Base-by-base conservation (phyloP, 2,113 vertebrate species). In the Chloropsis hardwickii region DNA sequence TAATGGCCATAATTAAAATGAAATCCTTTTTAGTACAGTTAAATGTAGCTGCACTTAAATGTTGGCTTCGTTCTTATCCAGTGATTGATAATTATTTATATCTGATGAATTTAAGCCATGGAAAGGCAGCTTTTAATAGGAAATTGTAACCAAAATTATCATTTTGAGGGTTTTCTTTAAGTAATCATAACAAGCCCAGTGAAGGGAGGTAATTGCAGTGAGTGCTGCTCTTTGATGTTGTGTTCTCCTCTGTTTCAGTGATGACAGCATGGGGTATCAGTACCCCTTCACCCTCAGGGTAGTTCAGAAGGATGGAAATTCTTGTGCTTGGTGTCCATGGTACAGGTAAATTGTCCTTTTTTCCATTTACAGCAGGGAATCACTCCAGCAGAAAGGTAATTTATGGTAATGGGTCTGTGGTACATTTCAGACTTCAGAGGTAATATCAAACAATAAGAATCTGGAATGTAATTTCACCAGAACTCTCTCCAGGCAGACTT, bases 201-300 rank as follows among this genome's bases (percentile, higher is more conserved):
- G 45, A 87, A 71, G 40, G 44, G 54, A 72, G 70, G 47, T 71
- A 15, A 40, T 56, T 66, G 65, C 39, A 60, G 66, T 53, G 92
- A 62, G 76, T 90, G 83, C 88, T 96, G 29, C 37, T 21, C 60
- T 60, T 96, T 82, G 62, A 64, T 89, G 81, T 57, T 96, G 56
- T 37, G 3, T 95, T 97, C 85, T 95, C 44, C 86, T 98, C 64
- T 94, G 24, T 97, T 98, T 62, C 97, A 99, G 99, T 97, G 99
- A 99, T 79, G 99, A 99, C 97, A 99, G 99, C 89, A 98, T 99
- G 99, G 99, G 99, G 14, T 99, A 99, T 96, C 99, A 99, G 58
- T 99, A 99, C 95, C 99, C 99, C 17, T 99, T 99, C 96, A 99
- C 99, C 56, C 94, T 99, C 67, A 98, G 99, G 87, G 99, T 99